A percentile compares a stretch with the other conserved stretches of the same genome.
phyloP scores from a whole-genome alignment of 2,888 invertebrate genomes.

The Panzeria rudis region DNA sequence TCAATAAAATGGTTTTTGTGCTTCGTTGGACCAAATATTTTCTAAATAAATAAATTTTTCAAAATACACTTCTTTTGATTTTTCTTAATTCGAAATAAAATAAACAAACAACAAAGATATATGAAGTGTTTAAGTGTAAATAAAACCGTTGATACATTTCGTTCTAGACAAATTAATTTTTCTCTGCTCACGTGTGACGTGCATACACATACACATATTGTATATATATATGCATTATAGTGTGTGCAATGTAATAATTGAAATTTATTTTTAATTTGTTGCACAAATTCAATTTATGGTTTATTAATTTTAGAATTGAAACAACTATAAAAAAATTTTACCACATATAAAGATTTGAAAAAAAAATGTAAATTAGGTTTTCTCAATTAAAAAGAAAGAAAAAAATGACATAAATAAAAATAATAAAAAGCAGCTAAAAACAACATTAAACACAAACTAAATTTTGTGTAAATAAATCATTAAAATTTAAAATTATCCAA shows the following conservation, averaged over 20 bases:
- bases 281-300: slow-evolving; percentile 32
- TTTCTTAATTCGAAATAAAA: neutral
- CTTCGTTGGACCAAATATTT: neutral
- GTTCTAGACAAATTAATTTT: neutral
- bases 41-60: neutral
- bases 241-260: neutral
- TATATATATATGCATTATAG: neutral
- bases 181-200: slow-evolving; percentile 13
- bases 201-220: neutral
- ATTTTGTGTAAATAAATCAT: slow-evolving; percentile 40
- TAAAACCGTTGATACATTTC: slow-evolving; percentile 29
- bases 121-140: slow-evolving; percentile 45
- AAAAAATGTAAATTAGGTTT: neutral
- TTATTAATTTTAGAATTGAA: slow-evolving; percentile 31
- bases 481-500: neutral
- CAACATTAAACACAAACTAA: slow-evolving; percentile 16
- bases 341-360: neutral
- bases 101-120: neutral
- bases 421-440: slow-evolving; percentile 10
- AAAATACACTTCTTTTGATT: neutral
- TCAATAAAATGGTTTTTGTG: neutral
- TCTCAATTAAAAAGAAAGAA: neutral
- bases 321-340: slow-evolving; percentile 12
- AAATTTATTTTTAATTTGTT: slow-evolving; percentile 41
- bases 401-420: too few relatives aligned